Evolutionary conservation across 2,888 invertebrate genomes (phyloP).

Genomic region (Clostera curtula): DNA sequence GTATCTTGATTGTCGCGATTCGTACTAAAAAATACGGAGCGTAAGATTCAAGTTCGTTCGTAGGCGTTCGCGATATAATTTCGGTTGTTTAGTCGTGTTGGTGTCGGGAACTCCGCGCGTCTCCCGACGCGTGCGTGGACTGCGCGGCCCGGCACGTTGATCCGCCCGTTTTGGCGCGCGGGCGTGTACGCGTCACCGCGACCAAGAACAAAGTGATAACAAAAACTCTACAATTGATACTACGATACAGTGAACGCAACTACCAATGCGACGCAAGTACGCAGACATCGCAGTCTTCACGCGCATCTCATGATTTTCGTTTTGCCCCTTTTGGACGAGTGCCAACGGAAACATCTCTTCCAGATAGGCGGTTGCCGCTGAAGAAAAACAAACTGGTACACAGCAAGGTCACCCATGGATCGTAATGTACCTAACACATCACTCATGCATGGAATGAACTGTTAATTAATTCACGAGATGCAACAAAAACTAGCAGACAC

Average conservation of each 20-base stretch:
- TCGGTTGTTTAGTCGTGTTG: slow-evolving; percentile 44
- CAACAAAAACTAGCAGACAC: slow-evolving; percentile 6
- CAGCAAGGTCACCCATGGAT: slow-evolving; percentile 48
- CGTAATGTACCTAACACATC: no score
- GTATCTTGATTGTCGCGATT: slow-evolving; percentile 28
- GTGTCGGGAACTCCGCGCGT: slow-evolving; percentile 47
- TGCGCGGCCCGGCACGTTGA: slow-evolving; percentile 34
- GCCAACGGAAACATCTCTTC: slow-evolving; percentile 43
- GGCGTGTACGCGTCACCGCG: slow-evolving; percentile 51
- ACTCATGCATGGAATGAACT: no score
- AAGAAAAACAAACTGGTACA: slow-evolving; percentile 37
- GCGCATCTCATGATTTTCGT: slow-evolving; percentile 41
- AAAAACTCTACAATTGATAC: slow-evolving; percentile 55
- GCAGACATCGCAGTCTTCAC: slow-evolving; percentile 35
- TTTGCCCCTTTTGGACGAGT: slow-evolving; percentile 41
- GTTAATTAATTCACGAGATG: slow-evolving; percentile 6
- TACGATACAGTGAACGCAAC: slow-evolving; percentile 31
- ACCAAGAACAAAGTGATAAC: slow-evolving; percentile 64
- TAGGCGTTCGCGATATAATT: slow-evolving; percentile 43
- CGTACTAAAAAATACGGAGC: slow-evolving; percentile 30
- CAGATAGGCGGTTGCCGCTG: slow-evolving; percentile 35
- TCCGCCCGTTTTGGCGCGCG: slow-evolving; percentile 44
- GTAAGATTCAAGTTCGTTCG: slow-evolving; percentile 57
- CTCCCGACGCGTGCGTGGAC: slow-evolving; percentile 49
- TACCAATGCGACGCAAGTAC: slow-evolving; percentile 31